Percentiles rank a stretch among this genome's conserved stretches.
phyloP scores from a whole-genome alignment of 2,797 vertebrate genomes.

The Notoglanidium macrostoma region DNA sequence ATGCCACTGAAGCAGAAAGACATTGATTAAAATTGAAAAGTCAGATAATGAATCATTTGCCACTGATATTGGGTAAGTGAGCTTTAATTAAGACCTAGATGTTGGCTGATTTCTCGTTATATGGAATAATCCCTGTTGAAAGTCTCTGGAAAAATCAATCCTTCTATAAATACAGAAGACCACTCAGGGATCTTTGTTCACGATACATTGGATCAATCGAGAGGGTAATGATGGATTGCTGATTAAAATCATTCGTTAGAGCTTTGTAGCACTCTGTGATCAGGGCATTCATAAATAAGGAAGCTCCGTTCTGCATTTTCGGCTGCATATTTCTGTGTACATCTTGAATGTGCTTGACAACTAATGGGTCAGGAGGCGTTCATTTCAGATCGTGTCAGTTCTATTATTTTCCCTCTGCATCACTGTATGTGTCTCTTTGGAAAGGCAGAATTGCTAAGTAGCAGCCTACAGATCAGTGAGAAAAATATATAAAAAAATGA shows the following conservation, averaged over 20 bases:
- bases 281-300: background rate
- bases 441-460: background rate
- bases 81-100: background rate
- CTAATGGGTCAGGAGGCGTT: background rate
- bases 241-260: background rate
- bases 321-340: background rate
- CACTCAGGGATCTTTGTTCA: background rate
- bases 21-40: slow-evolving; percentile 9
- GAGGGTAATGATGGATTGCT: slow-evolving; percentile 1
- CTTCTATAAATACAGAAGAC: slow-evolving; percentile 11
- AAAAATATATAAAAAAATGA: background rate
- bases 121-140: slow-evolving; percentile 1
- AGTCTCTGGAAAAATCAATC: background rate
- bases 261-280: background rate
- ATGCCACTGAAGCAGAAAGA: background rate
- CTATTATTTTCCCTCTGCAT: background rate
- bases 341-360: background rate
- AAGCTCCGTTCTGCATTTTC: background rate
- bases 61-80: background rate
- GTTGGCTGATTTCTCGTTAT: background rate
- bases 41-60: slow-evolving; percentile 3
- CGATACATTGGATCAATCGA: background rate
- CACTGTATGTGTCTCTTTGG: background rate
- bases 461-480: background rate
- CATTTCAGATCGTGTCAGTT: background rate